phyloP scores from a whole-genome alignment of 2,888 invertebrate genomes.

The Leptopilina myrica region DNA sequence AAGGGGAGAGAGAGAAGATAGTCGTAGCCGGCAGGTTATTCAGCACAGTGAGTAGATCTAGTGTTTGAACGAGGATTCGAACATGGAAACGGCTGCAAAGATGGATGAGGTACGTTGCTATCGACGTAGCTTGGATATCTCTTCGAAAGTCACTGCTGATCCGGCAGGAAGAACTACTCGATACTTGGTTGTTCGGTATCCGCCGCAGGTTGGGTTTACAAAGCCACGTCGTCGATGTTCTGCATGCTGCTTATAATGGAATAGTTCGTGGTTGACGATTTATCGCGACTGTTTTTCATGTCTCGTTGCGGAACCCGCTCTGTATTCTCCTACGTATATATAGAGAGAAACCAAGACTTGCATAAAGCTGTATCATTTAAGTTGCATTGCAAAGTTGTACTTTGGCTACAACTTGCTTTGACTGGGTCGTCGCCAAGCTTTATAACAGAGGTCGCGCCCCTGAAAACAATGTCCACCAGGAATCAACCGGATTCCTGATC shows the following conservation, averaged over 20 bases:
- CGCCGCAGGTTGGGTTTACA: conserved; percentile 59
- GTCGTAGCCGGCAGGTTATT: conserved; percentile 44
- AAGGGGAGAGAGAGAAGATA: neutral
- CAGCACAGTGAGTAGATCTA: conserved; percentile 53
- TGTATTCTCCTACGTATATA: conserved; percentile 41
- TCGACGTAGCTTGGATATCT: conserved; percentile 48
- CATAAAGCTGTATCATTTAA: conserved; percentile 39
- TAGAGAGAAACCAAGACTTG: conserved; percentile 46
- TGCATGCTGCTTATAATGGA: conserved; percentile 73
- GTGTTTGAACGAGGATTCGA: conserved; percentile 54
- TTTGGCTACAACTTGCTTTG: conserved; percentile 36
- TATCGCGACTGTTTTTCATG: conserved; percentile 74
- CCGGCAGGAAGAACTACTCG: conserved; percentile 41
- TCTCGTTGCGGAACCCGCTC: conserved; percentile 60
- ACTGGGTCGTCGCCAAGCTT: conserved; percentile 56
- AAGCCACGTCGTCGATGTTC: conserved; percentile 69
- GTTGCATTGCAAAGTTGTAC: conserved; percentile 56
- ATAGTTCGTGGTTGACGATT: conserved; percentile 73
- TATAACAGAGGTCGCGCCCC: conserved; percentile 68
- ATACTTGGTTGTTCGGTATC: conserved; percentile 24
- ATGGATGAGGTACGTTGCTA: conserved; percentile 52
- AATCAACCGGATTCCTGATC: conserved; percentile 70
- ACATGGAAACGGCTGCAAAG: conserved; percentile 51
- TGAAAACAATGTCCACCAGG: conserved; percentile 71
- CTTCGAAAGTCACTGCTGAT: conserved; percentile 40